Evolutionary conservation across 1,140 invertebrate species (phyloP), one percentile per base, ranked within the genome.

Genomic region (Camponotus pennsylvanicus): DNA sequence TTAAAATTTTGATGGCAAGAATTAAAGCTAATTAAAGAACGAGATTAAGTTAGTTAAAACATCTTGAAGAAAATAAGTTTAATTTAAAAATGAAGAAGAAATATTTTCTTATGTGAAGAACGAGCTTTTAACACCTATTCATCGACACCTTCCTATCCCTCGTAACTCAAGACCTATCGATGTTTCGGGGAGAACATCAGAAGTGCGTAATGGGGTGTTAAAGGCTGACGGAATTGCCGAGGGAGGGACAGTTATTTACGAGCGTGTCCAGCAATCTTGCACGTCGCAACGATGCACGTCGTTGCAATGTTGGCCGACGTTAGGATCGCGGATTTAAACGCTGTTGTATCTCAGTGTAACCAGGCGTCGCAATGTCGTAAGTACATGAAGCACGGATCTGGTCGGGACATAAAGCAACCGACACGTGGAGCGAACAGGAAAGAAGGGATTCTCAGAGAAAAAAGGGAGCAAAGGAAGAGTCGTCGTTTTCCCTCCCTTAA

Each of bases 271-370:
- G 40, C 86, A 90, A 90, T 90, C 89, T 88, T 63, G 69, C 27
- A 45, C 52, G 85, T 87, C 21, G 66, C 88, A 89, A 89, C 77
- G 88, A 70, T 89, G 79, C 88, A 89, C 88, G 89, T 84, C 69
- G 76, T 21, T 52, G 13, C 83, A 82, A 80, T 45, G 76, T 76
- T 21, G 32, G 64, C 34, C 42, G 34, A 32, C 71, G 59, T 75
- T 64, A 63, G 73, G 34, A 76, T 85, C 82, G 27, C 69, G 66
- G 77, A 1, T 52, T 80, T 76, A 77, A 83, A 32, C 87, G 34
- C 69, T 64, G 67, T 90, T 90, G 66, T 90, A 90, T 90, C 76
- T 86, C 84, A 21, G 64, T 89, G 75, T 76, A 82, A 89, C 88
- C 88, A 89, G 87, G 57, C 82, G 82, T 45, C 82, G 66, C 55